A percentile compares a stretch with the other conserved stretches of the same genome.
These are phyloP conservation scores for Dendrocincla fuliginosa DNA, from an alignment of 2,797 vertebrate species.

Conservation along the genomic window DNA sequence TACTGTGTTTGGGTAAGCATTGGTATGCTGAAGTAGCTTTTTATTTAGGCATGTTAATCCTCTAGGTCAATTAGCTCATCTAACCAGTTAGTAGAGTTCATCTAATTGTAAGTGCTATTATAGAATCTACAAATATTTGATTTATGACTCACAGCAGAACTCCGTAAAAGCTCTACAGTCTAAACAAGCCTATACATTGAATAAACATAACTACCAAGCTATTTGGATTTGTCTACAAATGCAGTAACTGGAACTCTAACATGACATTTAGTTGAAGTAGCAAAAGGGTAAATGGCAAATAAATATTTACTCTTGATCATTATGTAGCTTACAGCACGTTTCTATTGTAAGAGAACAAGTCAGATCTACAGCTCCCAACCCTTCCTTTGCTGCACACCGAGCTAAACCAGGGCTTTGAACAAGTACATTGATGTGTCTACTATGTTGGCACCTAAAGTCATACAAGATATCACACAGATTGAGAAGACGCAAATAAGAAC, in stretches of 20 bases:
- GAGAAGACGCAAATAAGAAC: neutral
- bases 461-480: neutral
- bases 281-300: constrained; percentile 44
- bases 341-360: neutral
- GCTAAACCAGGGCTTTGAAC: neutral
- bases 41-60: constrained; percentile 32
- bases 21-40: neutral
- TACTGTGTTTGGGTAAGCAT: neutral
- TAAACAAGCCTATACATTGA: constrained; percentile 42
- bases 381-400: neutral
- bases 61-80: neutral
- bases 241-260: neutral
- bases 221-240: constrained; percentile 41
- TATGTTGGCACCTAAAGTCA: neutral
- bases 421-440: neutral
- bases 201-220: constrained; percentile 54
- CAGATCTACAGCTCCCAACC: neutral
- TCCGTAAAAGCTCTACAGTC: constrained; percentile 23
- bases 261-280: constrained; percentile 29
- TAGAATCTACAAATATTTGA: constrained; percentile 44
- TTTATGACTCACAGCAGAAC: constrained; percentile 3
- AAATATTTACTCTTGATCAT: constrained; percentile 36
- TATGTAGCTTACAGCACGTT: neutral
- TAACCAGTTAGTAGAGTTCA: constrained; percentile 9
- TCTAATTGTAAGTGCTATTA: neutral